These are phyloP conservation scores for Volucella inanis DNA, from an alignment of 2,888 invertebrate genomes.

Conservation along the genomic window DNA sequence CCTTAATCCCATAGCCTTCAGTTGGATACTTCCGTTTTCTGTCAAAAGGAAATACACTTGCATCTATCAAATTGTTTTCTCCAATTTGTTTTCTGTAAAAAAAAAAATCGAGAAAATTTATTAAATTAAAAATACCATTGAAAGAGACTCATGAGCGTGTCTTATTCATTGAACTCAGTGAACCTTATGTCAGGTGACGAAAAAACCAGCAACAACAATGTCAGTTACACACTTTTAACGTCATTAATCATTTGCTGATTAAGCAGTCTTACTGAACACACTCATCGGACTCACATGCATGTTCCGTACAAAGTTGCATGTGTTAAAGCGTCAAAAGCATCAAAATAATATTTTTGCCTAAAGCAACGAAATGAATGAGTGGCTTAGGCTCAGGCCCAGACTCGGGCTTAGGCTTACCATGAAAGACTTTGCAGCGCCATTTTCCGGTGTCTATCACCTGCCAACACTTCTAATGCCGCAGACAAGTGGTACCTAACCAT, in stretches of 20 bases:
- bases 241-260: slow-evolving; percentile 68
- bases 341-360: slow-evolving; percentile 57
- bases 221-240: slow-evolving; percentile 1
- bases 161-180: slow-evolving; percentile 16
- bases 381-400: background rate
- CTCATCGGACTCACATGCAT: background rate
- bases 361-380: slow-evolving; percentile 24
- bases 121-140: slow-evolving; percentile 51
- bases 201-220: slow-evolving; percentile 1
- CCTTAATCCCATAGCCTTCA: slow-evolving; percentile 10
- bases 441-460: slow-evolving; percentile 70
- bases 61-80: slow-evolving; percentile 35
- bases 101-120: background rate
- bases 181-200: background rate
- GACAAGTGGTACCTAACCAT: slow-evolving; percentile 68
- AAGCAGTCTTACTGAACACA: slow-evolving; percentile 39
- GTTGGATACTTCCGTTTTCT: slow-evolving; percentile 12
- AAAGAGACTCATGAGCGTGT: slow-evolving; percentile 45
- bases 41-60: background rate
- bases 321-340: slow-evolving; percentile 51
- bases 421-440: slow-evolving; percentile 8
- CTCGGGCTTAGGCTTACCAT: too few relatives aligned
- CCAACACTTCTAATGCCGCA: slow-evolving; percentile 68
- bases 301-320: slow-evolving; percentile 31
- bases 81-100: slow-evolving; percentile 26